Base-by-base conservation (phyloP, 2,797 vertebrate species). In the Acrossocheilus fasciatus region DNA sequence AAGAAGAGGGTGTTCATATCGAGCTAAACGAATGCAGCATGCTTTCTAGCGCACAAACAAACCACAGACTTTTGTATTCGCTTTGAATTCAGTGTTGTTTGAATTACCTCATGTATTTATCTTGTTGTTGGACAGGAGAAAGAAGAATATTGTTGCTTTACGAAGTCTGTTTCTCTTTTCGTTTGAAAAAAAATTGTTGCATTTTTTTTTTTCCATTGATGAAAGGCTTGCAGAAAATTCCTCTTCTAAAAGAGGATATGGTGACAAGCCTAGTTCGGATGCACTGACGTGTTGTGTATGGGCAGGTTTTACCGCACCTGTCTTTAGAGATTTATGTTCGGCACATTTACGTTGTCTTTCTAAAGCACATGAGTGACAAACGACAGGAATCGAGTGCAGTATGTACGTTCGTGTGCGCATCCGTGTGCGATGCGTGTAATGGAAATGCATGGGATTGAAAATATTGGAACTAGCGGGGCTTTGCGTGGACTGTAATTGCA, bases 401-500 rank as follows among this genome's bases (percentile, higher is more conserved):
- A 17, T 14, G 1, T n/a, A 36, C 15, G 0, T 18, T 47, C 7
- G 50, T 20, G 52, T 59, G 12, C 34, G 20, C 77, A 62, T 43
- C 57, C n/a, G 77, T 64, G n/a, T 64, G 57, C 6, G 9, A 41
- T 45, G 66, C 30, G 23, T 70, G 66, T 82, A 70, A 70, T 52
- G 52, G 43, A 80, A 59, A 52, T 45, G 54, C 72, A 57, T 52
- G n/a, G 52, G 69, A 54, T 39, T 76, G 59, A 62, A 68, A 70
- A 70, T 66, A 81, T 88, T 68, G 70, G 69, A 76, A 76, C 50
- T 70, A 45, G 62, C 10, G 8, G 70, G 47, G 39, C 73, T 87
- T 85, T 73, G 50, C 41, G 4, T 77, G 69, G 68, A 59, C 75
- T 8, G 76, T 84, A 82, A 86, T 85, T 74, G 83, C 81, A 6